Evolutionary conservation across 1,140 invertebrate genomes (phyloP).

Genomic region (Dinoponera quadriceps): DNA sequence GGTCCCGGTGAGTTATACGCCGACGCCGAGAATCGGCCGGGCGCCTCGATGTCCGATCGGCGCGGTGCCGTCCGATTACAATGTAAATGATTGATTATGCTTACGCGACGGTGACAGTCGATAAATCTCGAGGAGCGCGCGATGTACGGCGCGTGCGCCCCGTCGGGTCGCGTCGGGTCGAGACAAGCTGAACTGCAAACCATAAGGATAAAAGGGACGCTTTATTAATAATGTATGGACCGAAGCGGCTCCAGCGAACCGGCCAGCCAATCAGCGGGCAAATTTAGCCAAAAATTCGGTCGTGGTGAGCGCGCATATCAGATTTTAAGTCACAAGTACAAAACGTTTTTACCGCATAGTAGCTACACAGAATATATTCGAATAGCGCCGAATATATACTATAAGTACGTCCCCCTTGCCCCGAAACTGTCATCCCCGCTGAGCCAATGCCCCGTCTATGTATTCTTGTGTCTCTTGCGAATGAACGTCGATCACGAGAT

Average conservation of each 20-base stretch:
- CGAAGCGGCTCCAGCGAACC: background rate
- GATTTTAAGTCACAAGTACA: no score
- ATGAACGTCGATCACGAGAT: no score
- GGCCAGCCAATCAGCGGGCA: no score
- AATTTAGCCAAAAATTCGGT: no score
- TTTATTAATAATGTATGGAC: constrained; percentile 9
- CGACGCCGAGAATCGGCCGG: constrained; percentile 70
- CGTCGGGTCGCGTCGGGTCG: constrained; percentile 8
- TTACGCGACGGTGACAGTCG: constrained; percentile 53
- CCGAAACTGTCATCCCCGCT: no score
- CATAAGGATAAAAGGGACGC: background rate
- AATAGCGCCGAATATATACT: no score
- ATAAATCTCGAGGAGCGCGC: constrained; percentile 48
- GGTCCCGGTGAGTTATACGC: constrained; percentile 70
- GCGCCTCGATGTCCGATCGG: constrained; percentile 56
- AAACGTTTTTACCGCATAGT: no score
- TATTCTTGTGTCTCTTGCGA: no score
- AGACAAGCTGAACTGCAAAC: background rate
- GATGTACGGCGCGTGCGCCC: constrained; percentile 34
- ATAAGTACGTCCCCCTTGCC: no score
- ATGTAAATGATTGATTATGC: constrained; percentile 72
- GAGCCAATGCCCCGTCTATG: no score
- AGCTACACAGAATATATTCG: no score
- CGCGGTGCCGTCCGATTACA: constrained; percentile 63
- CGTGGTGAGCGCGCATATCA: no score